phyloP scores from a whole-genome alignment of 2,797 vertebrate genomes.

The Rhinichthys osculus region DNA sequence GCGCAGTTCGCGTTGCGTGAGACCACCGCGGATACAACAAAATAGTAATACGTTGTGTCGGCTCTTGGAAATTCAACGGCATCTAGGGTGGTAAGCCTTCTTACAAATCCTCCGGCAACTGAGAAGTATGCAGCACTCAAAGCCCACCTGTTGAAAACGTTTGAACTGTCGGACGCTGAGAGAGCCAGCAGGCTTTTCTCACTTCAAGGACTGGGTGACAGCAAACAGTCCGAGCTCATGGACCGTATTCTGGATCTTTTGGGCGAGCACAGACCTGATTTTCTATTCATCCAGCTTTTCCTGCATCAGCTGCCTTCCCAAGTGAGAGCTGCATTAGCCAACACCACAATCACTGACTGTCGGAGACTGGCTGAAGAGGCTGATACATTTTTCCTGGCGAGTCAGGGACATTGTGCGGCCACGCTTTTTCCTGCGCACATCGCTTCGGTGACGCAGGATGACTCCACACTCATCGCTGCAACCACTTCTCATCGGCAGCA shows the following conservation, averaged over 20 bases:
- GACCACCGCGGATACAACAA: neutral
- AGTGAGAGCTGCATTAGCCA: constrained; percentile 24
- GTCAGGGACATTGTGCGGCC: neutral
- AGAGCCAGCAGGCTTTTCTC: constrained; percentile 13
- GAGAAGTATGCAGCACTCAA: neutral
- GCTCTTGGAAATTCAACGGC: too few relatives aligned
- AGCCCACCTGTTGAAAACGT: constrained; percentile 2
- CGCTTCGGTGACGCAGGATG: neutral
- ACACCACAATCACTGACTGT: constrained; percentile 27
- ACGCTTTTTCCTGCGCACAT: neutral
- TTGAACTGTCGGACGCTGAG: constrained; percentile 34
- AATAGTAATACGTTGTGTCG: too few relatives aligned
- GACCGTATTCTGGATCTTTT: constrained; percentile 22
- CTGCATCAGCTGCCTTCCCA: constrained; percentile 41
- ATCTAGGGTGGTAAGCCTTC: too few relatives aligned
- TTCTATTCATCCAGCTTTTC: constrained; percentile 41
- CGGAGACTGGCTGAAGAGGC: constrained; percentile 1
- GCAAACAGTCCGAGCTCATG: constrained; percentile 41
- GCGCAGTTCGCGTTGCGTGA: too few relatives aligned
- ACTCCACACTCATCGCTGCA: neutral
- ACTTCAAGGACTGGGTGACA: constrained; percentile 1
- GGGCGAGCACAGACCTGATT: constrained; percentile 21
- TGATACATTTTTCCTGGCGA: constrained; percentile 12
- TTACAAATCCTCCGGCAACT: neutral
- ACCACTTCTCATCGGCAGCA: neutral